These are phyloP conservation scores for Ichneumoninae sp. DNA, from an alignment of 2,888 invertebrate genomes.

Conservation along the genomic window DNA sequence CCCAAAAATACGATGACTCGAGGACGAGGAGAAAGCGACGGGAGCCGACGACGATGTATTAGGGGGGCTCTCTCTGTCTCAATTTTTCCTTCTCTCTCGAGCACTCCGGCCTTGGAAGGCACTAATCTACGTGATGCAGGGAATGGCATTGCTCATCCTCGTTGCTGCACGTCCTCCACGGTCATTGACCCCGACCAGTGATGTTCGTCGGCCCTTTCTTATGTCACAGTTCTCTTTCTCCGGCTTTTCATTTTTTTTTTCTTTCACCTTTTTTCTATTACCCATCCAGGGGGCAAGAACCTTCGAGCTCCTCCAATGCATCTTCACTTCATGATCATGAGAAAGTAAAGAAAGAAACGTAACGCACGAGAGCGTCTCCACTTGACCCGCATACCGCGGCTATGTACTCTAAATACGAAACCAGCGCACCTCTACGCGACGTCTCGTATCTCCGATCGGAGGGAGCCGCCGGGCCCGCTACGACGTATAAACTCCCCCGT, in stretches of 20 bases:
- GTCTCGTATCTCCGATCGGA: conserved; percentile 18
- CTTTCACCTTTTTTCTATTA: conserved; percentile 2
- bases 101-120: conserved; percentile 55
- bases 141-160: conserved; percentile 30
- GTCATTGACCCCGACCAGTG: conserved; percentile 40
- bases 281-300: conserved; percentile 3
- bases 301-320: not conserved
- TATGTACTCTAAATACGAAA: conserved; percentile 12
- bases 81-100: conserved; percentile 1
- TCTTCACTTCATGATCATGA: conserved; percentile 7
- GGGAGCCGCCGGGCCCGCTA: not conserved
- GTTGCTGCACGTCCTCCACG: conserved; percentile 28
- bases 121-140: conserved; percentile 38
- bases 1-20: conserved; percentile 31
- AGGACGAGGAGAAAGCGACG: conserved; percentile 53
- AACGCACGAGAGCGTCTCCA: conserved; percentile 1
- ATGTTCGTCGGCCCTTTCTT: conserved; percentile 32
- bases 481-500: not conserved
- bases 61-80: conserved; percentile 8
- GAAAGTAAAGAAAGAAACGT: conserved; percentile 13
- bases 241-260: conserved; percentile 2
- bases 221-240: conserved; percentile 42
- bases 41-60: conserved; percentile 32
- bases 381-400: conserved; percentile 16
- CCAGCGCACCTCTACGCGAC: not conserved